A percentile compares a stretch with the other conserved stretches of the same genome.
These are phyloP conservation scores for Aix galericulata DNA, from an alignment of 2,113 vertebrate species.

Conservation along the genomic window DNA sequence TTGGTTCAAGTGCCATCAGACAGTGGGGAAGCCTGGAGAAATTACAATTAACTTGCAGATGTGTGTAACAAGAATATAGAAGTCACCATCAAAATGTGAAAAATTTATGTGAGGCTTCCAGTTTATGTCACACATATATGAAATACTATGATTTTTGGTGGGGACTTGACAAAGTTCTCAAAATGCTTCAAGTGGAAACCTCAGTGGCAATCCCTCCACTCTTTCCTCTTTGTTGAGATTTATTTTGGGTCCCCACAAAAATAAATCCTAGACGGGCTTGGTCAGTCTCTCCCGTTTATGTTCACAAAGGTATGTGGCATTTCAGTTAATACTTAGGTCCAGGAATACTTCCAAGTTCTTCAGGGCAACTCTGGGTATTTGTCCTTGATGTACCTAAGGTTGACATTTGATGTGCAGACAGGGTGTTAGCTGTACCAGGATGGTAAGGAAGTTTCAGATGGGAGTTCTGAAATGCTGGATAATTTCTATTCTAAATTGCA, in stretches of 20 bases:
- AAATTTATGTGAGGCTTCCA: neutral
- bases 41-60: neutral
- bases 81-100: neutral
- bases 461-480: neutral
- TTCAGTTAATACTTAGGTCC: neutral
- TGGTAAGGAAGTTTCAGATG: neutral
- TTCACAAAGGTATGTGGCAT: neutral
- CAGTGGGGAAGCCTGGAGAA: neutral
- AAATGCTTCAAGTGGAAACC: neutral
- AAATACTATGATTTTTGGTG: neutral
- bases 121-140: neutral
- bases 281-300: neutral
- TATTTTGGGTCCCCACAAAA: neutral
- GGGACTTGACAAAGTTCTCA: neutral
- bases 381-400: neutral
- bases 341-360: neutral
- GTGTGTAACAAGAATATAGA: neutral
- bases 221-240: neutral
- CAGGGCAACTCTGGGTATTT: neutral
- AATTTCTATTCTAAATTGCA: neutral
- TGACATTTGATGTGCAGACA: neutral
- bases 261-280: neutral
- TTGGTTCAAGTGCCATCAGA: neutral
- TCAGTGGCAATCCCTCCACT: rapidly evolving
- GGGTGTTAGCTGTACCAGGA: neutral